Percentiles rank a stretch among this genome's conserved stretches.
Evolutionary conservation across 2,113 vertebrate genomes (phyloP).

Genomic region (Gorilla gorilla): DNA sequence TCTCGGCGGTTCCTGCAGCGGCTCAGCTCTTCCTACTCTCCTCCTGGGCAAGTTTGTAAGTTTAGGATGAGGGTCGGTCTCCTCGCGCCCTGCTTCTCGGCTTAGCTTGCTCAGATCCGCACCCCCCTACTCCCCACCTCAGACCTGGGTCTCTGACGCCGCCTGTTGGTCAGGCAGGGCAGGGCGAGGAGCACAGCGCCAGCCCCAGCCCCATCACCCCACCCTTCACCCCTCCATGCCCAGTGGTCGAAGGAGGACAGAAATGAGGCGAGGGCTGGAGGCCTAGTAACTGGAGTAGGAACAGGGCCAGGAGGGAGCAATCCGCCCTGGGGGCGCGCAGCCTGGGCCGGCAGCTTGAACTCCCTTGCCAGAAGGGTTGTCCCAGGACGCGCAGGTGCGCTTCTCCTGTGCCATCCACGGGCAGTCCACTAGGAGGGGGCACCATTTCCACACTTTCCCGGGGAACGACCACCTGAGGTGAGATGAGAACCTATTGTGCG

Average conservation of each 20-base stretch:
- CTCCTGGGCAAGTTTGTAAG: conserved; percentile 68
- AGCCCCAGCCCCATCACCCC: background rate
- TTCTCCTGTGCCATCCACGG: background rate
- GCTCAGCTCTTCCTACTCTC: conserved; percentile 7
- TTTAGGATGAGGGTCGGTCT: conserved; percentile 76
- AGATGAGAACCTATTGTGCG: background rate
- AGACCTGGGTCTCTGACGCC: conserved; percentile 75
- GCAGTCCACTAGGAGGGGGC: background rate
- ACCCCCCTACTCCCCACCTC: conserved; percentile 57
- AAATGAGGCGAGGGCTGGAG: background rate
- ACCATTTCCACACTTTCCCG: background rate
- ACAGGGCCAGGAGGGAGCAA: background rate
- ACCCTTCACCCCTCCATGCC: background rate
- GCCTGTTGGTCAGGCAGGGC: conserved; percentile 79
- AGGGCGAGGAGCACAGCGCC: background rate
- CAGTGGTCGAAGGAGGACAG: background rate
- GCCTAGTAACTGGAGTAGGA: background rate
- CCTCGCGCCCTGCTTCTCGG: conserved; percentile 26
- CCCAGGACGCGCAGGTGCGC: background rate
- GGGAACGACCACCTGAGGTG: background rate
- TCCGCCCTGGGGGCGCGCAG: background rate
- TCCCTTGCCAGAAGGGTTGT: background rate
- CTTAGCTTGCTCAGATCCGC: conserved; percentile 50
- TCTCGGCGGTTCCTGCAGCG: background rate
- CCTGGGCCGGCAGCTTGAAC: background rate